Percentiles rank a stretch among this genome's conserved stretches.
Conservation (phyloP, 2,113 vertebrate species). For the Myiagra hebetior region DNA sequence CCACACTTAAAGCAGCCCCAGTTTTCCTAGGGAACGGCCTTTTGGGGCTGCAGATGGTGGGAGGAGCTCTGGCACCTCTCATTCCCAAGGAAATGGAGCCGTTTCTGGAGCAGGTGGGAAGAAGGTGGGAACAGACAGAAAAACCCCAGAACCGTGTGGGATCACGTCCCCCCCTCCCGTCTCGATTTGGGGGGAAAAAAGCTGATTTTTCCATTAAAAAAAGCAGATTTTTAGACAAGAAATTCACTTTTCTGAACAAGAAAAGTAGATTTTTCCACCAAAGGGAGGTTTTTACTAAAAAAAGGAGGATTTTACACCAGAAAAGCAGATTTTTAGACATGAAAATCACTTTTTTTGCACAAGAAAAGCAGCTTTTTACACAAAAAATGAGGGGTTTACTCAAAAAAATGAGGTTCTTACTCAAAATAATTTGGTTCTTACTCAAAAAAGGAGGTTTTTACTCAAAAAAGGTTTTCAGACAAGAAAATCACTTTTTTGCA, state of each 20-base stretch:
- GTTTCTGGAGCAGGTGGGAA: neutral
- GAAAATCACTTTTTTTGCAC: too few relatives aligned
- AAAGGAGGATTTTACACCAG: neutral
- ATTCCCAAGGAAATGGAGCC: neutral
- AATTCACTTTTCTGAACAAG: too few relatives aligned
- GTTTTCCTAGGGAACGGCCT: fast-evolving
- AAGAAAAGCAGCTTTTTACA: neutral
- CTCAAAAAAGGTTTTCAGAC: too few relatives aligned
- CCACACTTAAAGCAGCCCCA: fast-evolving
- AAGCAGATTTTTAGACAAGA: neutral
- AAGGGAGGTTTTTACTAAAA: neutral
- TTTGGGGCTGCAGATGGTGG: neutral
- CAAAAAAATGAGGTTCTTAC: neutral
- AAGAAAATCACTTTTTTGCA: too few relatives aligned
- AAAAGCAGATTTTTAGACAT: neutral
- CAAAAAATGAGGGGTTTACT: neutral
- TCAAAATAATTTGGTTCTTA: too few relatives aligned
- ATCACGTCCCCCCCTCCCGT: fast-evolving
- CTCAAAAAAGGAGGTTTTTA: too few relatives aligned
- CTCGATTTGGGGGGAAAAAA: fast-evolving
- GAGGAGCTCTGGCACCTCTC: neutral
- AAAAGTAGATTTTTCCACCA: neutral
- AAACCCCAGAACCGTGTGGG: neutral
- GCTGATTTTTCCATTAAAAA: neutral
- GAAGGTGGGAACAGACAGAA: neutral